Conservation (phyloP, 2,797 vertebrate genomes). For the Perdix hodgsoniae region DNA sequence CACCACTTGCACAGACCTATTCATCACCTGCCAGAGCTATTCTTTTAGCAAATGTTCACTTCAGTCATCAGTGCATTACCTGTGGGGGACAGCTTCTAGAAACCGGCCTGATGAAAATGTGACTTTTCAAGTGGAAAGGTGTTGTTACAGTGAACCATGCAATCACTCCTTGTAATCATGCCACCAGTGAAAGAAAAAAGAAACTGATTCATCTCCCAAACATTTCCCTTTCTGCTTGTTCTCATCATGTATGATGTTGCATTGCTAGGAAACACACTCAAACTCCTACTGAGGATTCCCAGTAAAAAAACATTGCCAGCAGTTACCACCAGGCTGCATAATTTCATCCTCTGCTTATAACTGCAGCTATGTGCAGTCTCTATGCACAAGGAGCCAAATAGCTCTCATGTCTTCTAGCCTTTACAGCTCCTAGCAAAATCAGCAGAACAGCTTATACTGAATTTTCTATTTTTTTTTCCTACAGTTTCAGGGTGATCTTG, state of each 20-base stretch:
- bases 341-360: slow-evolving; percentile 46
- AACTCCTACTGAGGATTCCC: slow-evolving; percentile 54
- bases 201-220: slow-evolving; percentile 42
- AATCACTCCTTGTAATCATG: slow-evolving; percentile 13
- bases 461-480: background rate
- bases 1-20: slow-evolving; percentile 30
- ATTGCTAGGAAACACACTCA: slow-evolving; percentile 48
- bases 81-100: slow-evolving; percentile 47
- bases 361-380: background rate
- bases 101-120: slow-evolving; percentile 43
- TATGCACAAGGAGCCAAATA: background rate
- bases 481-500: slow-evolving; percentile 4
- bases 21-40: slow-evolving; percentile 29
- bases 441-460: background rate
- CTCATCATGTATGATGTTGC: slow-evolving; percentile 14
- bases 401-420: background rate
- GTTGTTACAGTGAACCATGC: slow-evolving; percentile 23
- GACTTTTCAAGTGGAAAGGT: background rate
- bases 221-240: slow-evolving; percentile 44
- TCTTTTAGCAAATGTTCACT: slow-evolving; percentile 52
- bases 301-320: slow-evolving; percentile 30
- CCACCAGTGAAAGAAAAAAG: slow-evolving; percentile 25
- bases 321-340: slow-evolving; percentile 42
- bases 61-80: slow-evolving; percentile 36
- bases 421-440: background rate